Evolutionary conservation across 2,888 invertebrate species (phyloP).

Genomic region (Drosophila multiciliata): DNA sequence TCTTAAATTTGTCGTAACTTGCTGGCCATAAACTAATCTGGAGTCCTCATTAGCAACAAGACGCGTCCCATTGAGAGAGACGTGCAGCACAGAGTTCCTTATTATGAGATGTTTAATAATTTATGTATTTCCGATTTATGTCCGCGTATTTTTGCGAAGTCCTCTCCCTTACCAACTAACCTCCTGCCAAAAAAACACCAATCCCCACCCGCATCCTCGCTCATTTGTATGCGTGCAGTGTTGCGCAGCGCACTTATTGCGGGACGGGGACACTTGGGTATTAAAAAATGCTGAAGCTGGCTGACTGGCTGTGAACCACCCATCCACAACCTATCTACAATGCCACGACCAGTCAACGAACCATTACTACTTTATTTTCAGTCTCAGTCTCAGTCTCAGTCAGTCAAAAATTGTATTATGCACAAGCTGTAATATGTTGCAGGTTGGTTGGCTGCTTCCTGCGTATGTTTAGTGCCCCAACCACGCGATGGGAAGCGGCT

Average conservation of each 20-base stretch:
- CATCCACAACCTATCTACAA: conserved; percentile 23
- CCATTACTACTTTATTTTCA: conserved; percentile 68
- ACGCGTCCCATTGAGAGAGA: conserved; percentile 8
- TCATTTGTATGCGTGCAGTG: conserved; percentile 77
- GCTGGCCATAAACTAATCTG: conserved; percentile 30
- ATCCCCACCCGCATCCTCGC: conserved; percentile 17
- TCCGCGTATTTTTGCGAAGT: conserved; percentile 55
- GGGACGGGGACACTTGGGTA: conserved; percentile 75
- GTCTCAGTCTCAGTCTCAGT: conserved; percentile 42
- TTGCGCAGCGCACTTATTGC: conserved; percentile 78
- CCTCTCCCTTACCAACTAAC: conserved; percentile 16
- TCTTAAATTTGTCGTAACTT: conserved; percentile 5
- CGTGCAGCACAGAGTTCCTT: conserved; percentile 51
- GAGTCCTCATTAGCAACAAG: conserved; percentile 44
- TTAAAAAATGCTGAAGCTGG: conserved; percentile 68
- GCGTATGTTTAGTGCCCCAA: conserved; percentile 31
- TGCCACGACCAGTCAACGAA: conserved; percentile 63
- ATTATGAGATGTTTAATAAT: conserved; percentile 73
- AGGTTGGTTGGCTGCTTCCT: conserved; percentile 39
- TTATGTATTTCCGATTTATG: conserved; percentile 78
- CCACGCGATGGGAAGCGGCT: conserved; percentile 40
- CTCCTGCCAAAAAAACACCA: conserved; percentile 14
- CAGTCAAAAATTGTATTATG: conserved; percentile 75
- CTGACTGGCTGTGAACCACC: conserved; percentile 19
- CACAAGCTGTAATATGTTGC: conserved; percentile 54